Conservation (phyloP, 2,797 vertebrate species). For the Euphonia xanthogaster region DNA sequence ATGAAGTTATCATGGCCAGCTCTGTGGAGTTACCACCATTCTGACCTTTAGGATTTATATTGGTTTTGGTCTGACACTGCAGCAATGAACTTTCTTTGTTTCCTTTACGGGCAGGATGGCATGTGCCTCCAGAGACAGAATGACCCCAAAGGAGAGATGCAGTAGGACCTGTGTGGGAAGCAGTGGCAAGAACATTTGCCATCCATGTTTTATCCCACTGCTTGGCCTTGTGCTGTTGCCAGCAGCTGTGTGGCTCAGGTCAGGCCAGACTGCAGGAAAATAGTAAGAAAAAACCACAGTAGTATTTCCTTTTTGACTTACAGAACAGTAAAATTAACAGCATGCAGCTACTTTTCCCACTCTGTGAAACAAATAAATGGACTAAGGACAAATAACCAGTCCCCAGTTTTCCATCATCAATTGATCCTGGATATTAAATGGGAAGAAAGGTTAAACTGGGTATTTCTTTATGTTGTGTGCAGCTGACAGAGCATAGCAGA, state of each 20-base stretch:
- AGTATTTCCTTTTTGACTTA: not conserved
- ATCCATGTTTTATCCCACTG: not conserved
- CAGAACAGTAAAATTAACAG: not conserved
- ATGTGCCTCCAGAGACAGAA: not conserved
- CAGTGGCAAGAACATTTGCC: not conserved
- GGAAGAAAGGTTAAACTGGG: not conserved
- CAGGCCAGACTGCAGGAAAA: not conserved
- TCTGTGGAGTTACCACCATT: not conserved
- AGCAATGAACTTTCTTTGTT: not conserved
- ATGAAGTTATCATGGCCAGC: not conserved
- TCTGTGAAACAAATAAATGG: not conserved
- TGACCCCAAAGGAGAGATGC: rapidly evolving
- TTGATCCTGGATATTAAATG: not conserved
- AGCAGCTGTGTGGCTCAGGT: not conserved
- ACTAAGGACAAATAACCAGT: not conserved
- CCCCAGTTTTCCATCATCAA: not conserved
- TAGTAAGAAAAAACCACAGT: not conserved
- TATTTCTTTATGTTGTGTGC: rapidly evolving
- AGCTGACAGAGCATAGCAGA: not conserved
- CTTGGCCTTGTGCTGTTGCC: rapidly evolving
- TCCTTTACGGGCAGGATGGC: not conserved
- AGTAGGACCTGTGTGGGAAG: not conserved
- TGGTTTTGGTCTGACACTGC: not conserved
- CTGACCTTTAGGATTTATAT: not conserved
- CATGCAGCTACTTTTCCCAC: rapidly evolving